Conservation (phyloP, 1,140 invertebrate genomes). For the Micrasema longulum region DNA sequence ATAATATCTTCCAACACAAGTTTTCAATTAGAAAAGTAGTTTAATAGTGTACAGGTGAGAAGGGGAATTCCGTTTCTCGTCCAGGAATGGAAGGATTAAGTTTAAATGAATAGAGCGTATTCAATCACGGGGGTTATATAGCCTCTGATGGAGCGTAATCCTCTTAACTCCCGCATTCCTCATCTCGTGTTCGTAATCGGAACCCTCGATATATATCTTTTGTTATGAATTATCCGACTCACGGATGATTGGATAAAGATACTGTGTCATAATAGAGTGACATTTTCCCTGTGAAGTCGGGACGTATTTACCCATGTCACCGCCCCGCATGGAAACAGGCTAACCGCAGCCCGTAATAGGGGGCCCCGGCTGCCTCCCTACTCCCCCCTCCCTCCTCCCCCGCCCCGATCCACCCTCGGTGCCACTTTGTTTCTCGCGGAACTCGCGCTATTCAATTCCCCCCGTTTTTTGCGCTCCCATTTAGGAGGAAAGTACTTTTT, state of each 20-base stretch:
- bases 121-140: not conserved
- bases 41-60: too few relatives aligned
- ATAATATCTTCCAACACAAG: too few relatives aligned
- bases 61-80: too few relatives aligned
- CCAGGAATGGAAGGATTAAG: too few relatives aligned
- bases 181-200: constrained; percentile 19
- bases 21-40: too few relatives aligned
- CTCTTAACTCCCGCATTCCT: not conserved
- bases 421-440: constrained; percentile 52
- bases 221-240: constrained; percentile 39
- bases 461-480: constrained; percentile 26
- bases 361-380: constrained; percentile 8
- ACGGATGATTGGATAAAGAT: constrained; percentile 42
- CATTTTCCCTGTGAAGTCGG: constrained; percentile 40
- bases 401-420: not conserved
- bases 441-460: constrained; percentile 51
- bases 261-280: constrained; percentile 36
- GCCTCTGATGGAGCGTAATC: constrained; percentile 5
- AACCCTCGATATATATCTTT: constrained; percentile 36
- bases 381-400: not conserved
- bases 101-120: too few relatives aligned
- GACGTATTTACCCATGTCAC: constrained; percentile 45
- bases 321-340: constrained; percentile 47
- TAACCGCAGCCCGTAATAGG: constrained; percentile 37
- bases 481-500: constrained; percentile 31